Evolutionary conservation across 1,140 invertebrate species (phyloP), one percentile per base, ranked within the genome.

Genomic region (Formica selysi): DNA sequence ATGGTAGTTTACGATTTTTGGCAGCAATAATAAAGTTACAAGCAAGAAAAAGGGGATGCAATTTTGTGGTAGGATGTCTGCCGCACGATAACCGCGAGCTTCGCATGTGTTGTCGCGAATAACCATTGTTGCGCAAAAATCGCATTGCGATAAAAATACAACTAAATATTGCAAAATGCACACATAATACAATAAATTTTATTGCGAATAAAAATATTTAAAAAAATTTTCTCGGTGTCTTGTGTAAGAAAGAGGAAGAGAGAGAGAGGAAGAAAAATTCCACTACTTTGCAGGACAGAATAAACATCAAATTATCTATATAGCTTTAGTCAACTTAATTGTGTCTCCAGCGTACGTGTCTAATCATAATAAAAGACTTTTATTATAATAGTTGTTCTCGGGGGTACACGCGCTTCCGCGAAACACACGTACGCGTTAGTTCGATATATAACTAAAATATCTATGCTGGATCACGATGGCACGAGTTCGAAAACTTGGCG

Each of bases 401-500:
- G 22, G 8, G 22, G 2, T 38, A 36, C 10, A 29, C 19, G 22
- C 2, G 1, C n/a, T 67, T 22, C 29, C 13, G 32, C 3, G 57
- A 19, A 41, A 65, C 1, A 10, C 22, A n/a, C 6, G 19, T n/a
- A 57, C 7, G 16, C n/a, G 13, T 76, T 61, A 81, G 16, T 51
- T 51, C 48, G 16, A 65, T 83, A 87, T 79, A 65, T 26, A 67
- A 85, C 62, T 87, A 76, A 51, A 76, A 76, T 80, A 70, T 79
- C 51, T 41, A 41, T 36, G 41, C 2, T 38, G 70, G 48, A 57
- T 70, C 36, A 73, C 44, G 73, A 71, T 22, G 70, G 38, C 61
- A 51, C 10, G 76, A 71, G 78, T 89, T 74, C 13, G 51, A 11
- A 84, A 80, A 65, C 32, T 87, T 92, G 80, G 92, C 92, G 92